Conservation (phyloP, 1,140 invertebrate genomes). For the Drosophila triauraria region DNA sequence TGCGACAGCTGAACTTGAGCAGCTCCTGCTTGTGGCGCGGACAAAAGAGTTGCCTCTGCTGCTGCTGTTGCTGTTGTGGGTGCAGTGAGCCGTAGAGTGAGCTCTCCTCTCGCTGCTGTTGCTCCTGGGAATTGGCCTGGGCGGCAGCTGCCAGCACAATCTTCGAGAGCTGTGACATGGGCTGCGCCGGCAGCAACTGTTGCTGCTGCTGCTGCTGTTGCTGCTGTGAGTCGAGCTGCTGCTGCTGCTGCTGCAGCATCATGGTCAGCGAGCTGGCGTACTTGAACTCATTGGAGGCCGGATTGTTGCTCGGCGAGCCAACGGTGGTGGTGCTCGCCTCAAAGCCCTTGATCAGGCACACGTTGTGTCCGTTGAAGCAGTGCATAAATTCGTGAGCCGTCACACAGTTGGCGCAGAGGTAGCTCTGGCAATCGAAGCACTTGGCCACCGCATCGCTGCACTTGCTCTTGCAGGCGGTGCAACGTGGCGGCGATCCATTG, state of each 20-base stretch:
- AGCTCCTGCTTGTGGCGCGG: slow-evolving; percentile 93
- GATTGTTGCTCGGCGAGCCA: slow-evolving; percentile 58
- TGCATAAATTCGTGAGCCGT: slow-evolving; percentile 99
- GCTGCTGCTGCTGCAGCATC: slow-evolving; percentile 81
- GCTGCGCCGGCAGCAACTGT: slow-evolving; percentile 48
- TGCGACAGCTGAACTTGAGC: slow-evolving; percentile 96
- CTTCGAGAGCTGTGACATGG: slow-evolving; percentile 77
- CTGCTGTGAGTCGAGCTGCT: slow-evolving; percentile 63
- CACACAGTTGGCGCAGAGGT: slow-evolving; percentile 97
- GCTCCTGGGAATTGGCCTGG: slow-evolving; percentile 61
- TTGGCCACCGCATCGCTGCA: slow-evolving; percentile 94
- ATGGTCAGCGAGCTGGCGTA: slow-evolving; percentile 79
- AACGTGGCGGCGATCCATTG: slow-evolving; percentile 86
- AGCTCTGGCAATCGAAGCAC: slow-evolving; percentile 97
- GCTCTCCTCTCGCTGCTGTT: slow-evolving; percentile 58
- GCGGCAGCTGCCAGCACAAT: slow-evolving; percentile 73
- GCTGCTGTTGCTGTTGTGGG: slow-evolving; percentile 45
- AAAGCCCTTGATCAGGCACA: slow-evolving; percentile 86
- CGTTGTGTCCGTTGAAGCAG: slow-evolving; percentile 98
- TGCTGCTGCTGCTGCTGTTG: slow-evolving; percentile 61
- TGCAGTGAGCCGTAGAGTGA: slow-evolving; percentile 44
- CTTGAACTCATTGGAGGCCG: slow-evolving; percentile 72
- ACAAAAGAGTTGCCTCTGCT: slow-evolving; percentile 70
- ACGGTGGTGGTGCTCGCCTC: slow-evolving; percentile 45
- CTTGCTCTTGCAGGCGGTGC: slow-evolving; percentile 94